Conservation (phyloP, 1,140 invertebrate genomes). For the Rhopalosiphum maidis region DNA sequence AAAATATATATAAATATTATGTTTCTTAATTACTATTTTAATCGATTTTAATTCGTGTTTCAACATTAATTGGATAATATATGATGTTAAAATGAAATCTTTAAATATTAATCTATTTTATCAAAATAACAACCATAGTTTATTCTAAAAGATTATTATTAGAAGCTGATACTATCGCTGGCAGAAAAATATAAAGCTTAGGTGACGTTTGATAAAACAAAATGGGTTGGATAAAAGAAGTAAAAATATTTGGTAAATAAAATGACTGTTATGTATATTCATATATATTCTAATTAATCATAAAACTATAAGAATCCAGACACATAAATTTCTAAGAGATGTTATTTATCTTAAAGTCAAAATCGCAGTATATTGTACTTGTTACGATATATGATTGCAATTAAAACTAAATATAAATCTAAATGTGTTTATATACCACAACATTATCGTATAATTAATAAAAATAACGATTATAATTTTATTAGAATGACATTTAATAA, state of each 20-base stretch:
- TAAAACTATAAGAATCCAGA: background rate
- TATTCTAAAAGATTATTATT: background rate
- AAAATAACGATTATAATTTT: background rate
- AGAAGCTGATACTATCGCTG: background rate
- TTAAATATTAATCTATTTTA: background rate
- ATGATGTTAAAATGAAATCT: background rate
- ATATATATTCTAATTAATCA: background rate
- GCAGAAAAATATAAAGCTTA: background rate
- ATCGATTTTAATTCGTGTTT: background rate
- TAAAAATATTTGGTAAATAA: conserved; percentile 2
- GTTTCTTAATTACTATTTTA: background rate
- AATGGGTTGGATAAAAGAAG: background rate
- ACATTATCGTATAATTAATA: background rate
- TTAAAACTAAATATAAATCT: background rate
- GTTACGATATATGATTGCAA: background rate
- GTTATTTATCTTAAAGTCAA: background rate
- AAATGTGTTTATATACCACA: background rate
- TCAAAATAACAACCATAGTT: background rate
- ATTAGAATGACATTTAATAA: background rate
- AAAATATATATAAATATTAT: background rate
- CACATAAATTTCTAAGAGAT: background rate
- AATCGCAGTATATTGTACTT: background rate
- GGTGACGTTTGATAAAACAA: background rate
- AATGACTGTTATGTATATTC: background rate
- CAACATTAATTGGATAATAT: too few species aligned